Conservation (phyloP, 2,888 invertebrate genomes). For the Caenorhabditis sinica region DNA sequence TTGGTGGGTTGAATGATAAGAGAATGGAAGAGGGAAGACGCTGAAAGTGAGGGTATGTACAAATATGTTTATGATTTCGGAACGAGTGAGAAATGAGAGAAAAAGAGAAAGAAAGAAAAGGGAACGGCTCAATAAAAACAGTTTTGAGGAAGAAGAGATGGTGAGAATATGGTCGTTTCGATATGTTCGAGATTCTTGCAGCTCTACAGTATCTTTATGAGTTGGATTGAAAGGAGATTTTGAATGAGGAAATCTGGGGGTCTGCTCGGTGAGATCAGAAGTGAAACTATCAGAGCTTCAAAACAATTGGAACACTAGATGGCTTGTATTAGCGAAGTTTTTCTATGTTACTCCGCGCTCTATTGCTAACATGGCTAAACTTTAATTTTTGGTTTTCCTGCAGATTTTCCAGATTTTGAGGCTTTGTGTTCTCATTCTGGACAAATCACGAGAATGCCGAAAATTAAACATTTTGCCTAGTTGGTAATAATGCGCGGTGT, state of each 20-base stretch:
- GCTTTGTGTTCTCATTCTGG: too few relatives aligned
- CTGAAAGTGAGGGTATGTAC: slow-evolving; percentile 36
- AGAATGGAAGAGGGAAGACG: slow-evolving; percentile 19
- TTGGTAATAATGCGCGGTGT: too few relatives aligned
- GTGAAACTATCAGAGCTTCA: neutral
- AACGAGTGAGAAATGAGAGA: neutral
- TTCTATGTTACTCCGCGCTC: too few relatives aligned
- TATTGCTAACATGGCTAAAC: too few relatives aligned
- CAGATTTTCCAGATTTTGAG: too few relatives aligned
- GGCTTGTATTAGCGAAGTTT: neutral
- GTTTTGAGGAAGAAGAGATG: slow-evolving; percentile 19
- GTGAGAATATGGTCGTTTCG: slow-evolving; percentile 10
- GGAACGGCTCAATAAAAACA: slow-evolving; percentile 41
- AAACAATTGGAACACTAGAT: neutral
- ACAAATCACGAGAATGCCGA: too few relatives aligned
- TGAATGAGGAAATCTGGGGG: neutral
- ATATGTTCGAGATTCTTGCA: neutral
- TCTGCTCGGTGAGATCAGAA: neutral
- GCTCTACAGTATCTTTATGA: neutral
- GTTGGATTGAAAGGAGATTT: neutral
- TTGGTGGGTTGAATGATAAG: slow-evolving; percentile 31
- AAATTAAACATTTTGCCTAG: too few relatives aligned
- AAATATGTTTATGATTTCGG: slow-evolving; percentile 45
- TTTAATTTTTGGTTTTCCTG: too few relatives aligned
- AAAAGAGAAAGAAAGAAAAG: slow-evolving; percentile 1